Conservation (phyloP, 2,888 invertebrate genomes). For the Rotaria macrura region DNA sequence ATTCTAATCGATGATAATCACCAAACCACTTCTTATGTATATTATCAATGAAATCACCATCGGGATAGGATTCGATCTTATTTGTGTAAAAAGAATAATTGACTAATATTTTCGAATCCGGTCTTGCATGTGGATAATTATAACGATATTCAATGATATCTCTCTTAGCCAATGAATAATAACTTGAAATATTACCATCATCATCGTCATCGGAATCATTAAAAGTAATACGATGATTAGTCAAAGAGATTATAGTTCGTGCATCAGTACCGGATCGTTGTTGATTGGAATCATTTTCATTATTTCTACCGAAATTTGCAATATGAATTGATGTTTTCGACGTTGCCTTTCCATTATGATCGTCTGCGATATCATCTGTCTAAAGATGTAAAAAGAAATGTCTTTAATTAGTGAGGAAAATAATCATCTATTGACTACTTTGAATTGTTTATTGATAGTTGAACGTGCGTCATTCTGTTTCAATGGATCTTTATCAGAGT, state of each 20-base stretch:
- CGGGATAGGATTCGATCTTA: background rate
- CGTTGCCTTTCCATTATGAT: too few species aligned
- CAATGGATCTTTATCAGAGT: too few species aligned
- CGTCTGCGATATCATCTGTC: too few species aligned
- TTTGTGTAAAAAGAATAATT: background rate
- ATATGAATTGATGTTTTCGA: too few species aligned
- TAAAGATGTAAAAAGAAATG: too few species aligned
- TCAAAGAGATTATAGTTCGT: background rate
- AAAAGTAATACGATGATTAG: background rate
- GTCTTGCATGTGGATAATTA: background rate
- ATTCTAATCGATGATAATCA: constrained; percentile 34
- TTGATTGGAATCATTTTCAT: background rate
- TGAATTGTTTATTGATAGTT: too few species aligned
- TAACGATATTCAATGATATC: background rate
- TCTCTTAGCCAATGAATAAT: background rate
- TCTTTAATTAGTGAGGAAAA: too few species aligned
- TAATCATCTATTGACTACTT: too few species aligned
- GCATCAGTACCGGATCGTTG: background rate
- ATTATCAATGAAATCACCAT: constrained; percentile 35
- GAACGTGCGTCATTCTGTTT: too few species aligned
- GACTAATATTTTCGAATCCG: background rate
- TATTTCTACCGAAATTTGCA: background rate
- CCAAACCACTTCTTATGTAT: constrained; percentile 34
- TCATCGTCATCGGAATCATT: too few species aligned
- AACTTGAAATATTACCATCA: background rate